Evolutionary conservation across 2,797 vertebrate genomes (phyloP).

Genomic region (Poecile montanus): DNA sequence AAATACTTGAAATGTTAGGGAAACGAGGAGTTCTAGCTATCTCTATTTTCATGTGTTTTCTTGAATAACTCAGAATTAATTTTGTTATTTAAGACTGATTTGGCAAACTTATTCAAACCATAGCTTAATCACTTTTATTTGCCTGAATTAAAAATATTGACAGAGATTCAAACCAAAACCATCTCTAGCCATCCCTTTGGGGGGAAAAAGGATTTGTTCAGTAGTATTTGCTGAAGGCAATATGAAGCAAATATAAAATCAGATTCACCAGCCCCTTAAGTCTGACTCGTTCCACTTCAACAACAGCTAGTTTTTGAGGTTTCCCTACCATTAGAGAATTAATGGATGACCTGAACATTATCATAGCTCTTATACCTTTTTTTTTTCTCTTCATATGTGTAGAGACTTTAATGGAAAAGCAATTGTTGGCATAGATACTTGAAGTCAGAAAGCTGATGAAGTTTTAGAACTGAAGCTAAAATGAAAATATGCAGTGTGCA

Average conservation of each 20-base stretch:
- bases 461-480: neutral
- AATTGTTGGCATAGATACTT: neutral
- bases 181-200: neutral
- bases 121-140: slow-evolving; percentile 60
- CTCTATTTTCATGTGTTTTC: slow-evolving; percentile 33
- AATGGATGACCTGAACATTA: neutral
- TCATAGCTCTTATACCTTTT: neutral
- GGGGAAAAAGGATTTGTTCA: neutral
- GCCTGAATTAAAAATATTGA: slow-evolving; percentile 56
- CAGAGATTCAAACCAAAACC: slow-evolving; percentile 34
- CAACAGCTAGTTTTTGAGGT: neutral
- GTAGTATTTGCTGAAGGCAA: slow-evolving; percentile 30
- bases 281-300: slow-evolving; percentile 23
- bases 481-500: neutral
- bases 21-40: slow-evolving; percentile 28
- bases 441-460: neutral
- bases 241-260: slow-evolving; percentile 16
- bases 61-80: slow-evolving; percentile 35
- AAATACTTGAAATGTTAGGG: slow-evolving; percentile 14
- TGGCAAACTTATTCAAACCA: slow-evolving; percentile 38
- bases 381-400: neutral
- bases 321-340: neutral
- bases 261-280: slow-evolving; percentile 12
- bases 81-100: slow-evolving; percentile 53
- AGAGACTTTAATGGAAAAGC: neutral